Percentiles rank a stretch among this genome's conserved stretches.
Conservation (phyloP, 2,888 invertebrate genomes). For the Leptothorax acervorum region DNA sequence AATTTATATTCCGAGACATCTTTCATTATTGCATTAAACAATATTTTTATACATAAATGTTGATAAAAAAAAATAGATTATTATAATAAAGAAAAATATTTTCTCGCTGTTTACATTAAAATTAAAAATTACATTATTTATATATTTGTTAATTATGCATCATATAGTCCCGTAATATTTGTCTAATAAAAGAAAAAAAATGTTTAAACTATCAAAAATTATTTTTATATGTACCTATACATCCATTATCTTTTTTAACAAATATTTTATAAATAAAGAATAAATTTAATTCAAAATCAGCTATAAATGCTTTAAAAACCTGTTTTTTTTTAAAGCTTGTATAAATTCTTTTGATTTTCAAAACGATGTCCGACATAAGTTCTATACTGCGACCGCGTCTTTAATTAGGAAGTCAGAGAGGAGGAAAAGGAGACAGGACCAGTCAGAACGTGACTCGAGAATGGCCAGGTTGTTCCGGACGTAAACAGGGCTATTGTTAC, state of each 20-base stretch:
- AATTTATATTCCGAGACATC: not conserved
- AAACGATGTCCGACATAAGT: not conserved
- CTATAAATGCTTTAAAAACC: not conserved
- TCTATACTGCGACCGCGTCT: conserved; percentile 14
- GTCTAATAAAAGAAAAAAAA: not conserved
- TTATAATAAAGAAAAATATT: not conserved
- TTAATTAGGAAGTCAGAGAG: conserved; percentile 62
- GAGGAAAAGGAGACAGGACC: conserved; percentile 17
- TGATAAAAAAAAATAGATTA: not conserved
- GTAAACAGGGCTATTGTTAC: conserved; percentile 59
- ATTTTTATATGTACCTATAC: not conserved
- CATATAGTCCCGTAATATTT: not conserved
- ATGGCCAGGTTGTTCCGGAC: conserved; percentile 49
- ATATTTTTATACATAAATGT: not conserved
- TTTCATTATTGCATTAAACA: not conserved
- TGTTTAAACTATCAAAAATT: not conserved
- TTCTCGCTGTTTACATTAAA: not conserved
- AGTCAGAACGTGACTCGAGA: conserved; percentile 59
- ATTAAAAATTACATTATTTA: not conserved
- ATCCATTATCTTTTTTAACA: not conserved
- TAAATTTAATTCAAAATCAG: not conserved
- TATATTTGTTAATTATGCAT: not conserved
- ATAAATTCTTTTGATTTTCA: not conserved
- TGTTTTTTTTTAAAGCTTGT: not conserved
- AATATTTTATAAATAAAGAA: not conserved